phyloP scores from a whole-genome alignment of 2,888 invertebrate species.

The Sialis lutaria region DNA sequence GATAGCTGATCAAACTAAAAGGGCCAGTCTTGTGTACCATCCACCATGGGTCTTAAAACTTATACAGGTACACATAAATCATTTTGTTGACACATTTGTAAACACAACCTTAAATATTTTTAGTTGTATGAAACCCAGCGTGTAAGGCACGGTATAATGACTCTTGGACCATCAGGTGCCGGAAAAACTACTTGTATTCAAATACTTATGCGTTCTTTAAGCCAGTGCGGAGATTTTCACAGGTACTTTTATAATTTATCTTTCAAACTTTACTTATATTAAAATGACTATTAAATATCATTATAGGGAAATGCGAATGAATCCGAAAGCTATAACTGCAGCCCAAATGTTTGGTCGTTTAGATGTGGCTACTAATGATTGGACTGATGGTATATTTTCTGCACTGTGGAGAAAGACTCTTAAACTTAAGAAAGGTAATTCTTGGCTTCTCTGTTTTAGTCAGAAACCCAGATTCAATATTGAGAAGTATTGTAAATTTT shows the following conservation, averaged over 20 bases:
- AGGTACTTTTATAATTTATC: conserved; percentile 31
- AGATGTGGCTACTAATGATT: conserved; percentile 94
- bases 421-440: conserved; percentile 55
- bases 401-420: conserved; percentile 91
- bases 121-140: conserved; percentile 88
- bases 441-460: neutral
- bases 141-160: conserved; percentile 93
- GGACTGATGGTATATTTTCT: conserved; percentile 97
- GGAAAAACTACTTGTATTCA: conserved; percentile 89
- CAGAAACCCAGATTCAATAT: neutral
- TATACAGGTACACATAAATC: conserved; percentile 46
- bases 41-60: conserved; percentile 91
- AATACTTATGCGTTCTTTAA: conserved; percentile 76
- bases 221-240: conserved; percentile 69
- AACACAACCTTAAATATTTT: conserved; percentile 9
- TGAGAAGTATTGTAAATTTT: neutral
- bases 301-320: conserved; percentile 83
- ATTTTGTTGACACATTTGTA: neutral
- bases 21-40: conserved; percentile 69
- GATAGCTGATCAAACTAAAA: conserved; percentile 67
- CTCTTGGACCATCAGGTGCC: conserved; percentile 84
- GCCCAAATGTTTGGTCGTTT: conserved; percentile 95
- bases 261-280: too few relatives aligned
- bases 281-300: neutral
- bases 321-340: conserved; percentile 93